phyloP scores from a whole-genome alignment of 1,140 invertebrate genomes.

The Oncopodura yosiiana region DNA sequence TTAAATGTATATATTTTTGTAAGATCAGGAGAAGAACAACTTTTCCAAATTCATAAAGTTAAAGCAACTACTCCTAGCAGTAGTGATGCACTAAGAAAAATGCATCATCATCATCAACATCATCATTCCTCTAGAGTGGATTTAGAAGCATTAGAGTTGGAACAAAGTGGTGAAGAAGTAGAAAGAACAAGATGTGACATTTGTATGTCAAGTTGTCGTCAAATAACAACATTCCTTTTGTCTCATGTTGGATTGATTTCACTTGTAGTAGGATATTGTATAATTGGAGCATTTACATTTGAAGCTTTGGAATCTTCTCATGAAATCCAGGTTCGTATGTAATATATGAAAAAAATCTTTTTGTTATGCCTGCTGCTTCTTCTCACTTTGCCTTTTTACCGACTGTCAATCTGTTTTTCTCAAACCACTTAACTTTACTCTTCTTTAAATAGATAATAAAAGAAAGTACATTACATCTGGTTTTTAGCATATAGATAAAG shows the following conservation, averaged over 20 bases:
- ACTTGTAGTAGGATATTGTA: conserved; percentile 76
- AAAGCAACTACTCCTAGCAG: no score
- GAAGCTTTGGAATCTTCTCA: conserved; percentile 58
- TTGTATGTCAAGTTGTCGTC: conserved; percentile 15
- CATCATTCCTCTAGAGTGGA: conserved; percentile 10
- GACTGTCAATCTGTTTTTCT: no score
- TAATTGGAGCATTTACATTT: conserved; percentile 76
- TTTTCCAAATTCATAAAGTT: no score
- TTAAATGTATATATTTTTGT: no score
- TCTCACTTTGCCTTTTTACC: no score
- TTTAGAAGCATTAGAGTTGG: conserved; percentile 20
- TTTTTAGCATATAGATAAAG: no score
- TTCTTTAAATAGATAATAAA: no score
- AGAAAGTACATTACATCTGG: not conserved
- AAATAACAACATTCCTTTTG: conserved; percentile 58
- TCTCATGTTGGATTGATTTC: conserved; percentile 78
- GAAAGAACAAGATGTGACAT: conserved; percentile 15
- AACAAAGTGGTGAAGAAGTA: not conserved
- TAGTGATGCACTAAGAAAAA: not conserved
- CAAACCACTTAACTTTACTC: no score
- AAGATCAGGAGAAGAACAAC: no score
- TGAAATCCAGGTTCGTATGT: conserved; percentile 58
- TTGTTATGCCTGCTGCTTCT: not conserved
- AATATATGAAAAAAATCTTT: no score
- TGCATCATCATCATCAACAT: conserved; percentile 5